phyloP scores from a whole-genome alignment of 1,140 invertebrate genomes.

The Ips typographus region DNA sequence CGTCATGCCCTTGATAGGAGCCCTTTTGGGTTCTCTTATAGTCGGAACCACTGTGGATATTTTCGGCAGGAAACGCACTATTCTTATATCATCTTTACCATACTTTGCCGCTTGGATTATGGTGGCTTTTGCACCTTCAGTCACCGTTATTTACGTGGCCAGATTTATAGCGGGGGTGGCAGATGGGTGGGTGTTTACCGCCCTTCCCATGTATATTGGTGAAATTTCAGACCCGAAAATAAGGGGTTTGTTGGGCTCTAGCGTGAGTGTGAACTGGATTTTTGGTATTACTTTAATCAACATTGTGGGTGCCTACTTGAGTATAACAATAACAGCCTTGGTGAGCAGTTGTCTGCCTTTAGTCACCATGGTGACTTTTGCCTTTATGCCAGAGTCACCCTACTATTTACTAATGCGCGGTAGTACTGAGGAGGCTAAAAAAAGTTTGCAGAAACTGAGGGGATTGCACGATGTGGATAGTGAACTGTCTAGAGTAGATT shows the following conservation, averaged over 20 bases:
- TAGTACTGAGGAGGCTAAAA: conserved; percentile 61
- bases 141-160: conserved; percentile 56
- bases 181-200: conserved; percentile 65
- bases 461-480: conserved; percentile 60
- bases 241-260: conserved; percentile 56
- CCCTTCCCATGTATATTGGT: conserved; percentile 67
- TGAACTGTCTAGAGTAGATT: conserved; percentile 64
- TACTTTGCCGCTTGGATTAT: conserved; percentile 67
- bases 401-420: conserved; percentile 66
- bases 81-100: conserved; percentile 62
- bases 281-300: conserved; percentile 71
- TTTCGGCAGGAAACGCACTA: conserved; percentile 68
- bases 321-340: conserved; percentile 59
- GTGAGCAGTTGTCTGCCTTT: conserved; percentile 61
- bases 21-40: conserved; percentile 55
- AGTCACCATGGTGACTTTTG: conserved; percentile 64
- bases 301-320: conserved; percentile 64
- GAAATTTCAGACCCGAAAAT: conserved; percentile 69
- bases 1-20: conserved; percentile 51
- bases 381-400: conserved; percentile 77
- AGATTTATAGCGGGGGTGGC: conserved; percentile 64
- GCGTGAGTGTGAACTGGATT: conserved; percentile 44
- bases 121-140: conserved; percentile 58
- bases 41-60: conserved; percentile 52
- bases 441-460: conserved; percentile 63